Evolutionary conservation across 2,888 invertebrate genomes (phyloP), one percentile per base, ranked within the genome.

Genomic region (Nudaria mundana): DNA sequence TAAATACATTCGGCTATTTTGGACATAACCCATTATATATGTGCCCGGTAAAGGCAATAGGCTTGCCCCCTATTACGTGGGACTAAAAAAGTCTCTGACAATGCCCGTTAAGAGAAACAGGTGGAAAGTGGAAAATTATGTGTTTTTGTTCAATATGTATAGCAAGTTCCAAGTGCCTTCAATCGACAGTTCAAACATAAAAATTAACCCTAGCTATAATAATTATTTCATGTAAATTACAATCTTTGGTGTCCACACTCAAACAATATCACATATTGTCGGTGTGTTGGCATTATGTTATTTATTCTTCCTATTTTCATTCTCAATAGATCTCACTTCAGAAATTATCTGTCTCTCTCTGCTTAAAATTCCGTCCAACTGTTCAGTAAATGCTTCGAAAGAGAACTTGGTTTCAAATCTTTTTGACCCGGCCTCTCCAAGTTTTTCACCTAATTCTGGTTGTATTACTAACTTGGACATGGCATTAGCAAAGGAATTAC

Each of bases 351-450:
- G 85, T 26, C 84, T 66, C 45, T 88, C 87, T 22, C 88, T 71
- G n/a, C 64, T 76, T 37, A 90, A 56, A 41, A 91, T 86, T 7
- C 87, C 79, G 64, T 93, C 92, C 36, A 96, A 79, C 57, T 93
- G 92, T 31, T 91, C 89, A 0, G 92, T 90, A 73, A 98, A 98
- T 22, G 94, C 93, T 56, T 92, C 90, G 76, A 96, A 96, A 0
- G 97, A 97, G 77, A 98, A 98, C 52, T 92, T 92, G 1, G 92
- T 91, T 37, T 93, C 90, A 54, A 98, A 95, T 52, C 95, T 90
- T 55, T 92, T 90, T 43, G 90, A 90, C 0, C 97, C 98, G 51
- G 92, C 91, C 40, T 90, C 85, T 1, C 98, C 98, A 84, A 98
- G 91, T 51, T 90, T 90, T 8, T 90, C 77, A 7, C 91, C 88